Conservation (phyloP, 1,140 invertebrate genomes). For the Phortica variegata region DNA sequence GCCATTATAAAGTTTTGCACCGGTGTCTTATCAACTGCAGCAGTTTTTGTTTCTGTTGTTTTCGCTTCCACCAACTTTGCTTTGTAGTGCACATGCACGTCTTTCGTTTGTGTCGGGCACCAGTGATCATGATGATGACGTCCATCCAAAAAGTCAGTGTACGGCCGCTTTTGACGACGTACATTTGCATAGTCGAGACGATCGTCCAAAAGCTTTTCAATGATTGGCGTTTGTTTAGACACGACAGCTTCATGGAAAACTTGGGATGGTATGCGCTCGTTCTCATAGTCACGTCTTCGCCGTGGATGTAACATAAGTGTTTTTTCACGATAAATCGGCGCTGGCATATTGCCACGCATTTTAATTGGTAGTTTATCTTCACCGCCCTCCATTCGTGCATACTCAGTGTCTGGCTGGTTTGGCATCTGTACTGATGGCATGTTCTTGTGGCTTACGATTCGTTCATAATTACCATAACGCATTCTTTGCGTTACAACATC, state of each 20-base stretch:
- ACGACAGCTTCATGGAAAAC: conserved; percentile 32
- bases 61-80: conserved; percentile 21
- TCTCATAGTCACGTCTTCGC: conserved; percentile 27
- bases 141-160: conserved; percentile 33
- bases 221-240: conserved; percentile 21
- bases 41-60: conserved; percentile 7
- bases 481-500: too few relatives aligned
- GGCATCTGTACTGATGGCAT: background rate
- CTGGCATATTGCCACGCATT: conserved; percentile 45
- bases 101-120: conserved; percentile 41
- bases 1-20: conserved; percentile 29
- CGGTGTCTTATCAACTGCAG: conserved; percentile 2
- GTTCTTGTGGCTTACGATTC: too few relatives aligned
- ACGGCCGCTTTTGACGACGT: conserved; percentile 23
- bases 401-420: background rate
- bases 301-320: conserved; percentile 39
- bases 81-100: conserved; percentile 45
- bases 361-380: conserved; percentile 2
- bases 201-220: conserved; percentile 34
- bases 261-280: conserved; percentile 32
- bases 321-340: conserved; percentile 34
- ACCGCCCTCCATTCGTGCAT: background rate
- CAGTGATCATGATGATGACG: conserved; percentile 52
- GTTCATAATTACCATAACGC: too few relatives aligned
- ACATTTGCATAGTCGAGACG: conserved; percentile 32